phyloP scores from a whole-genome alignment of 2,888 invertebrate genomes.

The Tetropium fuscum region DNA sequence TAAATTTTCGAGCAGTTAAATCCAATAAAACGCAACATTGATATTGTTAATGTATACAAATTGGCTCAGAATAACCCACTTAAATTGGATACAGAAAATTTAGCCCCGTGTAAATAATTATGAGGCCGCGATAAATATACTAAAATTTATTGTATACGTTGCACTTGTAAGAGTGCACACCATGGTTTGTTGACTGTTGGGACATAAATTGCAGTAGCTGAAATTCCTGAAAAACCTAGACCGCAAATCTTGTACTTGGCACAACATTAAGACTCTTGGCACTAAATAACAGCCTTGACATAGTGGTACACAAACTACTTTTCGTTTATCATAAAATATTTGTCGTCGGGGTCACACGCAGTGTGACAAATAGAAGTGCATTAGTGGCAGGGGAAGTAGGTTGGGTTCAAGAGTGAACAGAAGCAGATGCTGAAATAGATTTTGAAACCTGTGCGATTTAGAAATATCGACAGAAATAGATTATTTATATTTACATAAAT shows the following conservation, averaged over 20 bases:
- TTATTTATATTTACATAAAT: too few species aligned
- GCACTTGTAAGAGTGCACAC: conserved; percentile 11
- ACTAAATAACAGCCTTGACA: conserved; percentile 41
- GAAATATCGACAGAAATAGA: too few species aligned
- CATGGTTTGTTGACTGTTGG: conserved; percentile 15
- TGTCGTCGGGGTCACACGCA: too few species aligned
- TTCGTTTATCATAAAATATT: conserved; percentile 14
- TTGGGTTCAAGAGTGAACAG: too few species aligned
- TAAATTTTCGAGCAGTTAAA: too few species aligned
- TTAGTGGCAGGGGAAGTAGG: too few species aligned
- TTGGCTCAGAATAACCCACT: too few species aligned
- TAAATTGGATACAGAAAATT: background rate
- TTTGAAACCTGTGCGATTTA: too few species aligned
- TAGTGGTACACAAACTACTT: conserved; percentile 2
- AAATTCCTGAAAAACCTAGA: conserved; percentile 19
- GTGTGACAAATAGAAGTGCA: too few species aligned
- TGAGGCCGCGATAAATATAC: conserved; percentile 17
- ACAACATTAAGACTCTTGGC: conserved; percentile 31
- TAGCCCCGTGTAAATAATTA: conserved; percentile 11
- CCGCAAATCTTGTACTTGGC: conserved; percentile 32
- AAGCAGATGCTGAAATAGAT: too few species aligned
- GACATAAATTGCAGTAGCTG: conserved; percentile 10
- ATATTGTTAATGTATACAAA: too few species aligned
- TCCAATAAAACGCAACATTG: too few species aligned
- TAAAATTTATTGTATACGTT: conserved; percentile 11